Evolutionary conservation across 2,113 vertebrate species (phyloP), one percentile per base, ranked within the genome.

Genomic region (Clarias gariepinus): DNA sequence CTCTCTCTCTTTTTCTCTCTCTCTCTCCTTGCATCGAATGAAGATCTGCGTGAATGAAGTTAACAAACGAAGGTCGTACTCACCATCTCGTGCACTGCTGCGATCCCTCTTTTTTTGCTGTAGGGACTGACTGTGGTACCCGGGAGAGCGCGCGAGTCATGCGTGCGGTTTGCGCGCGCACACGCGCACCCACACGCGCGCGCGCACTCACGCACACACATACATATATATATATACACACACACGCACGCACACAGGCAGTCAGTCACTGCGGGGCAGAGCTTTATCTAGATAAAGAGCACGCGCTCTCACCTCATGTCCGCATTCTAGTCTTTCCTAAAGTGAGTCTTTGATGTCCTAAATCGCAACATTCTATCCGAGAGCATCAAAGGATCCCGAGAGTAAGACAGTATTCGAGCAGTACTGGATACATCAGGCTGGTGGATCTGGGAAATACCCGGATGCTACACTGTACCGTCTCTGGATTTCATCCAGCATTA

Each of bases 51-150:
- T 33, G 18, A 33, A 21, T 21, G 9, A 25, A 58, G 3, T 53
- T 23, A 7, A 63, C 1, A 23, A 71, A 16, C 13, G 53, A 23
- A n/a, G 58, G 21, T 25, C 15, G 68, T 74, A 84, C 83, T 84
- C 69, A 84, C 83, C 83, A 84, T 84, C 21, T 84, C 69, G 21
- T 30, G 8, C 9, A 19, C 19, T 60, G 55, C 21, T 36, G 36
- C 23, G 21, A 41, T 60, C 52, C 55, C 21, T 36, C 83, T 61
- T n/a, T 61, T n/a, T 60, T 21, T 12, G 68, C 83, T 84, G 47
- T 84, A 55, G 83, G 83, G 53, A 74, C 83, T 84, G 83, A 84
- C n/a, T 33, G 68, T 74, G 68, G 69, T 36, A 74, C 83, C 82
- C 68, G 30, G 30, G 68, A 41, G 83, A 74, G 47, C 18, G 69